Evolutionary conservation across 2,888 invertebrate genomes (phyloP).

Genomic region (Phyllotreta cruciferae): DNA sequence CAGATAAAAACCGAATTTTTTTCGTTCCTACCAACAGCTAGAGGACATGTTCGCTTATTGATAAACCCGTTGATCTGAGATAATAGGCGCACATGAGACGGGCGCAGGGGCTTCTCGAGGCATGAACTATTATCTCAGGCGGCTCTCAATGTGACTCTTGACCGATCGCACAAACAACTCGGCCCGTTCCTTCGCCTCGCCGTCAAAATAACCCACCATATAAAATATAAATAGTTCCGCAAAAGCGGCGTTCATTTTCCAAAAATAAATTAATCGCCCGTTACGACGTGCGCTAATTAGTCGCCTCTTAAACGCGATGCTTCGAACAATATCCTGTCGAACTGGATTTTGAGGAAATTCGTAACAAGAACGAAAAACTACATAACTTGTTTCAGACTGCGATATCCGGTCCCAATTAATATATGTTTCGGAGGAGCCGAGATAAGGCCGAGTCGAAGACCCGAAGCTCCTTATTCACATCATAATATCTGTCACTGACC

Average conservation of each 20-base stretch:
- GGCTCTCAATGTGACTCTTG: constrained; percentile 22
- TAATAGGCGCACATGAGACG: constrained; percentile 19
- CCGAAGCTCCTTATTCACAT: constrained; percentile 12
- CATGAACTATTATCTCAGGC: constrained; percentile 24
- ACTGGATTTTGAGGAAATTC: too few species aligned
- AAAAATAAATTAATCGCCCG: too few species aligned
- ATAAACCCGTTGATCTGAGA: constrained; percentile 25
- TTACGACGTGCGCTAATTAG: too few species aligned
- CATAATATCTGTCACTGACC: constrained; percentile 17
- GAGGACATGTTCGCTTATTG: constrained; percentile 15
- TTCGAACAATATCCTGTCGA: too few species aligned
- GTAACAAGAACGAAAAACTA: neutral
- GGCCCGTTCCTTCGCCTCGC: too few species aligned
- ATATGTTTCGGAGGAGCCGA: constrained; percentile 9
- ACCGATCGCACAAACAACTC: constrained; percentile 18
- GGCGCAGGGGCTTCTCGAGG: constrained; percentile 14
- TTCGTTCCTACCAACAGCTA: constrained; percentile 3
- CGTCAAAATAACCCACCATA: too few species aligned
- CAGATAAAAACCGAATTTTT: neutral
- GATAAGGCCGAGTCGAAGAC: constrained; percentile 10
- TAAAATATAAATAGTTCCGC: too few species aligned
- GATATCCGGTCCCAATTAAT: constrained; percentile 20
- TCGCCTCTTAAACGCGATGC: too few species aligned
- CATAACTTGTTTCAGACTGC: constrained; percentile 12
- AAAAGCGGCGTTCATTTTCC: too few species aligned